Evolutionary conservation across 2,797 vertebrate species (phyloP).

Genomic region (Tolypeutes matacus): DNA sequence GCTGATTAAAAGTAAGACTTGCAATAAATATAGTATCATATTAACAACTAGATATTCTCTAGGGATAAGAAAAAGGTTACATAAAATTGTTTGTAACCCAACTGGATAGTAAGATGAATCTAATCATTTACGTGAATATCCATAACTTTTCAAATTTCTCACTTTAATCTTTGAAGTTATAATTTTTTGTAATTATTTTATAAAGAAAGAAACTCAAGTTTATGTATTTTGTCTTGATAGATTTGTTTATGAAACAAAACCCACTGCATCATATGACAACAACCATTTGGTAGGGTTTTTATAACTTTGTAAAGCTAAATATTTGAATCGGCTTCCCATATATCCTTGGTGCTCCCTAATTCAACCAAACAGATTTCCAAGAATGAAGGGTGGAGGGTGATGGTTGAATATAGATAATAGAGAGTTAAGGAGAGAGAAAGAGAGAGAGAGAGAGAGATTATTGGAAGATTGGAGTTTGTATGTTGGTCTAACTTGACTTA

Average conservation of each 20-base stretch:
- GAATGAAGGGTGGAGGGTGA: too few relatives aligned
- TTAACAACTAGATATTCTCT: not conserved
- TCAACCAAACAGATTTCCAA: not conserved
- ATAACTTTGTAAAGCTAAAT: not conserved
- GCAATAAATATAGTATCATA: fast-evolving
- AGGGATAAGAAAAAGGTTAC: not conserved
- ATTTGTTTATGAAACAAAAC: not conserved
- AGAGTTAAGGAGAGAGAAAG: too few relatives aligned
- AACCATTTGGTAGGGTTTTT: not conserved
- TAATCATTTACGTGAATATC: not conserved
- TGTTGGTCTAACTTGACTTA: not conserved
- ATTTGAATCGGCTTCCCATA: not conserved
- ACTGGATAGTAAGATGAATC: not conserved
- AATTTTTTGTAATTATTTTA: not conserved
- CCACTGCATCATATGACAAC: not conserved
- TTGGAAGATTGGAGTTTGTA: not conserved
- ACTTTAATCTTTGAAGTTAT: not conserved
- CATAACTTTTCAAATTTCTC: not conserved
- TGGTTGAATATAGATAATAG: too few relatives aligned
- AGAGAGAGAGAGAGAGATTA: too few relatives aligned
- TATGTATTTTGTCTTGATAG: not conserved
- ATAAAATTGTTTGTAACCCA: not conserved
- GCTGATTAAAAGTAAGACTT: not conserved
- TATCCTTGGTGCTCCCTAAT: not conserved
- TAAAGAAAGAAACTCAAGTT: not conserved